These are phyloP conservation scores for Arenaria interpres DNA, from an alignment of 2,113 vertebrate species.

Conservation along the genomic window DNA sequence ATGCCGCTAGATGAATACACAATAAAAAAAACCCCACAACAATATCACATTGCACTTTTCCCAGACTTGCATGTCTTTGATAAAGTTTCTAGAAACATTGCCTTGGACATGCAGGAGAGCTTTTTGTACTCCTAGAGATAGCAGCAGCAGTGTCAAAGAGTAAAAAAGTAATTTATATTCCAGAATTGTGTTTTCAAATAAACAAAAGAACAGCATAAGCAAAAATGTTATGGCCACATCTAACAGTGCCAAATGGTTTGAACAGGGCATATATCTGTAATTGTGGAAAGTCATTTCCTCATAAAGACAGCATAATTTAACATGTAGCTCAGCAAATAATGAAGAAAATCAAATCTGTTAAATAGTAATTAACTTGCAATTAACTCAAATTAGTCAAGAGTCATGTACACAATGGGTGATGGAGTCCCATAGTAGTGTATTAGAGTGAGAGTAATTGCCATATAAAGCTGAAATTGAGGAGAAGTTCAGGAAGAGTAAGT, in stretches of 20 bases:
- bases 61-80: rapidly evolving
- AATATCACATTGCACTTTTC: neutral
- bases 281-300: neutral
- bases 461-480: neutral
- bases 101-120: neutral
- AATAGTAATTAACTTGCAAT: constrained; percentile 47
- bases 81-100: neutral
- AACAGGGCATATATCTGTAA: neutral
- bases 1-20: neutral
- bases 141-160: neutral
- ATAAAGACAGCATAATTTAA: neutral
- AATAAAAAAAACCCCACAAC: neutral
- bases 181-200: neutral
- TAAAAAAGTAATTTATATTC: neutral
- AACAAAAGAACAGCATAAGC: neutral
- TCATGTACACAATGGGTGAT: neutral
- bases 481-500: neutral
- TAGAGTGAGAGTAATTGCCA: neutral
- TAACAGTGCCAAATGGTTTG: neutral
- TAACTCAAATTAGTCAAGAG: constrained; percentile 44
- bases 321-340: constrained; percentile 23
- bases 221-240: neutral
- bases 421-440: neutral
- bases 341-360: constrained; percentile 19
- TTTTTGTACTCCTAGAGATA: neutral